Percentiles rank a stretch among this genome's conserved stretches.
Evolutionary conservation across 2,113 vertebrate genomes (phyloP).

Genomic region (Rhadina sibilatrix): DNA sequence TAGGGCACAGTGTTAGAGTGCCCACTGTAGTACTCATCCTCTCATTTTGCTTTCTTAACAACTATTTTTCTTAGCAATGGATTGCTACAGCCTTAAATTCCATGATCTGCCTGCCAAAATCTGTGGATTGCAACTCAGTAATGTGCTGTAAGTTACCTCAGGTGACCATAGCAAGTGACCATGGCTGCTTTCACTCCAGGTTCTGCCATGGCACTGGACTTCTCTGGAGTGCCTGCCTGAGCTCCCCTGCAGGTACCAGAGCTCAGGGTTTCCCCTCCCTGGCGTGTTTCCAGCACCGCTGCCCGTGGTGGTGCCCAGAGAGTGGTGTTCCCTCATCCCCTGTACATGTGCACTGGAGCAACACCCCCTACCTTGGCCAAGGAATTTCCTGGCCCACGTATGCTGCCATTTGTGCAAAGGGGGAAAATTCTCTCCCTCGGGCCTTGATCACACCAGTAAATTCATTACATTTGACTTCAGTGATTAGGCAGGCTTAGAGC

Average conservation of each 20-base stretch:
- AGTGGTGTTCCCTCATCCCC: background rate
- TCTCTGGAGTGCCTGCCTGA: background rate
- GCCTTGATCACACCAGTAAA: conserved; percentile 39
- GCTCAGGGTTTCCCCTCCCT: background rate
- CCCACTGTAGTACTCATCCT: background rate
- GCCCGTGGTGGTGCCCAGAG: background rate
- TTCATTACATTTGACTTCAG: conserved; percentile 36
- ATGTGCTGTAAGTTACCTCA: background rate
- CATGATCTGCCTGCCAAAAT: background rate
- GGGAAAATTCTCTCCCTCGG: background rate
- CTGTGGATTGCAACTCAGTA: background rate
- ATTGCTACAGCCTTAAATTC: background rate
- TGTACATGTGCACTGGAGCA: background rate
- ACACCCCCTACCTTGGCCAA: background rate
- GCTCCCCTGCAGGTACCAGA: background rate
- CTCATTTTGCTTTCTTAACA: background rate
- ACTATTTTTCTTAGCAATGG: background rate
- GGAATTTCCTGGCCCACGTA: conserved; percentile 1
- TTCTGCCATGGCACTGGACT: background rate
- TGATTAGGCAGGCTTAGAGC: conserved; percentile 34
- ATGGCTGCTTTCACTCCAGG: background rate
- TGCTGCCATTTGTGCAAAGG: background rate
- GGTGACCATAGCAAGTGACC: background rate
- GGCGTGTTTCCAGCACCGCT: rapidly evolving
- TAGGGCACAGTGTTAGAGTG: background rate